These are phyloP conservation scores for Priocnemis perturbator DNA, from an alignment of 2,888 invertebrate species.

Conservation along the genomic window DNA sequence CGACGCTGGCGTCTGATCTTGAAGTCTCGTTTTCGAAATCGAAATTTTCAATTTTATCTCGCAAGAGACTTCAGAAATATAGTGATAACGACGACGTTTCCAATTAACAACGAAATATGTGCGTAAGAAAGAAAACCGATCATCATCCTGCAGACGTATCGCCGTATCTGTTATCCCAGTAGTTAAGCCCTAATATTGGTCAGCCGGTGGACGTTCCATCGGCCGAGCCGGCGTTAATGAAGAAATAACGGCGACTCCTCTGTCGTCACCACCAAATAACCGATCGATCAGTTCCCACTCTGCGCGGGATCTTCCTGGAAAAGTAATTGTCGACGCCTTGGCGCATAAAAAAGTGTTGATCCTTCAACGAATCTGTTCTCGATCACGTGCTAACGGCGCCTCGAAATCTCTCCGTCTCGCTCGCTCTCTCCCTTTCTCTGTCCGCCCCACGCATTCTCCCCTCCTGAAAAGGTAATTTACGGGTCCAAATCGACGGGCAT, in stretches of 20 bases:
- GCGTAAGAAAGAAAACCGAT: no score
- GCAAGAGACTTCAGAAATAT: no score
- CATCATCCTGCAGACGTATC: no score
- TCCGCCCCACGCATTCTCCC: constrained; percentile 2
- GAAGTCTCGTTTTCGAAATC: no score
- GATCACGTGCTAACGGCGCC: constrained; percentile 46
- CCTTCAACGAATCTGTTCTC: constrained; percentile 56
- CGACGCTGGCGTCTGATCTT: no score
- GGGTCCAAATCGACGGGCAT: constrained; percentile 44
- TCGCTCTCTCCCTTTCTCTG: constrained; percentile 5
- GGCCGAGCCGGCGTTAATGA: constrained; percentile 16
- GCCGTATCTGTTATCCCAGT: no score
- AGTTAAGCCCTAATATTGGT: no score
- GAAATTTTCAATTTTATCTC: no score
- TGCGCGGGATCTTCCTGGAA: constrained; percentile 8
- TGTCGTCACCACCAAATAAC: constrained; percentile 29
- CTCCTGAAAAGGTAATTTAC: constrained; percentile 60
- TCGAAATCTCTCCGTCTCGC: constrained; percentile 15
- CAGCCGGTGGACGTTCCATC: no score
- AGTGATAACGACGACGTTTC: no score
- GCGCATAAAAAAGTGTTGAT: constrained; percentile 41
- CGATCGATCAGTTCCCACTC: constrained; percentile 55
- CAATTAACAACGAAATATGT: no score
- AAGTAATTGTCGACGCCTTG: constrained; percentile 48
- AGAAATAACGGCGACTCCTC: constrained; percentile 41